Evolutionary conservation across 2,888 invertebrate genomes (phyloP), one percentile per base, ranked within the genome.

Genomic region (Ochropacha duplaris): DNA sequence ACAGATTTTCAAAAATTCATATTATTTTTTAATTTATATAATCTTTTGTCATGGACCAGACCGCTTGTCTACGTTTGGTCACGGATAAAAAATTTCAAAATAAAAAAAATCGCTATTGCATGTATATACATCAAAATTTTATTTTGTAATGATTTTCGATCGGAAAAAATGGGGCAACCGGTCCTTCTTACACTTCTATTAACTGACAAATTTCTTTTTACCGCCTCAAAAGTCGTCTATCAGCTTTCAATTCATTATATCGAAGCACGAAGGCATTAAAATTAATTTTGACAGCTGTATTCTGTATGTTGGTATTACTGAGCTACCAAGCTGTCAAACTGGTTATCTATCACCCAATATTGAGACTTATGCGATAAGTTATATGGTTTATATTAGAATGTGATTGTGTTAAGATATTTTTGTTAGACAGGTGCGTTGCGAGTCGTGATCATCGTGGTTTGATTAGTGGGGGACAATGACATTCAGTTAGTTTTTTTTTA

Each of bases 381-480:
- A 19, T 44, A 44, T 19, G 44, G 44, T 19, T 19, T 19, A 2
- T 8, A 44, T 44, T 44, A 0, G 19, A 19, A 44, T 19, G 44
- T 44, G 9, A 6, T 6, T 2, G 9, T 19, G 19, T 19, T 2
- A 39, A 1, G 39, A 6, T 39, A 44, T 44, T 44, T 44, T 44
- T 19, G 44, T 44, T 44, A 34, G 52, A 52, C 52, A 52, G 52
- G 52, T 52, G 52, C 52, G 44, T 9, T 44, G 44, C 19, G 44
- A 44, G 44, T 36, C 22, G 6, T 44, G 52, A 28, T 56, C 65
- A 69, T 76, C 66, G 71, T 68, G 70, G 70, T 65, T 68, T 74
- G 71, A 74, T 74, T 72, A 68, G 69, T 66, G 66, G 69, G 28
- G 78, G 78, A 73, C 78, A 75, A 68, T 70, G 78, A 74, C 75